These are phyloP conservation scores for Acromyrmex echinatior DNA, from an alignment of 1,140 invertebrate species.

Conservation along the genomic window DNA sequence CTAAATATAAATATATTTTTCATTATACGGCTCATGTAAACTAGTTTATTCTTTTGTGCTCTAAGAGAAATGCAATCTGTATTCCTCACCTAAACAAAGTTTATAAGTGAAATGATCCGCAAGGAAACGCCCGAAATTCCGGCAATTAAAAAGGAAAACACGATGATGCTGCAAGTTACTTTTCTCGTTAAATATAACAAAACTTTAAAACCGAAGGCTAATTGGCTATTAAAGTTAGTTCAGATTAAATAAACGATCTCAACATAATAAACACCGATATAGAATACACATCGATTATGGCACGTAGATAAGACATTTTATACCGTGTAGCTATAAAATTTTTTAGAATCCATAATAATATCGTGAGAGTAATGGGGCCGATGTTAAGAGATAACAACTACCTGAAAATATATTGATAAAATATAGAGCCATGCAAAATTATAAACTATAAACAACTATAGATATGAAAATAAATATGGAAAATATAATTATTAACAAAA, in stretches of 20 bases:
- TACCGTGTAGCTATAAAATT: conserved; percentile 22
- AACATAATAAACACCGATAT: neutral
- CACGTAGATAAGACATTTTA: conserved; percentile 10
- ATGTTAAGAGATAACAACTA: conserved; percentile 21
- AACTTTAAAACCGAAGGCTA: conserved; percentile 27
- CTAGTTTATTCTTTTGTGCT: neutral
- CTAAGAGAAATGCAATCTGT: neutral
- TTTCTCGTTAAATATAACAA: neutral
- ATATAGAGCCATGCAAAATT: neutral
- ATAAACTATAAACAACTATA: neutral
- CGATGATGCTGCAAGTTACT: conserved; percentile 15
- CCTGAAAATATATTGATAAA: neutral
- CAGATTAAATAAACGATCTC: conserved; percentile 23
- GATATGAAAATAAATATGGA: conserved; percentile 5
- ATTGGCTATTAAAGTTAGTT: conserved; percentile 63
- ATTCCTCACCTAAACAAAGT: neutral
- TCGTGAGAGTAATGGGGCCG: neutral
- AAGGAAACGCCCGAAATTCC: conserved; percentile 2
- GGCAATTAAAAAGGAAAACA: conserved; percentile 51
- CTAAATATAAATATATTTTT: neutral
- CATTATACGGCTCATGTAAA: neutral
- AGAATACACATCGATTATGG: neutral
- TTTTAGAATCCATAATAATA: conserved; percentile 41
- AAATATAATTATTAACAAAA: conserved; percentile 19
- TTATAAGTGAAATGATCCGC: conserved; percentile 1